Evolutionary conservation across 2,797 vertebrate genomes (phyloP).

Genomic region (Steatocranus sp.): DNA sequence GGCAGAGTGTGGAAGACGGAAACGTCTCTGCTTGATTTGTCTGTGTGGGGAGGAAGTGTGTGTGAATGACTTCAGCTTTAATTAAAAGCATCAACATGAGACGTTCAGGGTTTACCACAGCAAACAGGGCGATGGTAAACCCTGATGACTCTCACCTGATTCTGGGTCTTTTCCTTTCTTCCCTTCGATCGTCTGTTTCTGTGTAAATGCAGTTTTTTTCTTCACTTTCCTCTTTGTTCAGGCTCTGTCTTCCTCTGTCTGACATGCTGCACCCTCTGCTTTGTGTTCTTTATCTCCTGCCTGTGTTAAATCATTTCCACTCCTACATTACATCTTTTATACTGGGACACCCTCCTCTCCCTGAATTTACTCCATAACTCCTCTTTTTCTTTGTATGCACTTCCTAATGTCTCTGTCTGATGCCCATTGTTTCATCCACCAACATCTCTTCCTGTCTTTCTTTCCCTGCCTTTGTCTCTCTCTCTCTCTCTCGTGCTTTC

Average conservation of each 20-base stretch:
- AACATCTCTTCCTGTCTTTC: not conserved
- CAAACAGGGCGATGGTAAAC: not conserved
- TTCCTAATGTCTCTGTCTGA: not conserved
- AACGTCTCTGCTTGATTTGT: not conserved
- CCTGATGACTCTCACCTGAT: not conserved
- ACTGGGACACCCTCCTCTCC: not conserved
- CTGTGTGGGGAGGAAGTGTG: not conserved
- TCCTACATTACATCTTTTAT: not conserved
- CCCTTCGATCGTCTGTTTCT: fast-evolving
- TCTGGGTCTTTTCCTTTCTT: not conserved
- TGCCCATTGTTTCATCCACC: not conserved
- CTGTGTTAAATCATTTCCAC: not conserved
- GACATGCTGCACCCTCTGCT: not conserved
- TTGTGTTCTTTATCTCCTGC: not conserved
- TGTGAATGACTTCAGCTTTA: not conserved
- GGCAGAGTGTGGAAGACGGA: not conserved
- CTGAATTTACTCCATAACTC: not conserved
- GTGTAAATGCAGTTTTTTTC: not conserved
- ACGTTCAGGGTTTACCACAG: fast-evolving
- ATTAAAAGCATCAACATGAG: not conserved
- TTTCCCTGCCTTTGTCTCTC: not conserved
- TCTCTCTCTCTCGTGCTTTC: not conserved
- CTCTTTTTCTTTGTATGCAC: not conserved
- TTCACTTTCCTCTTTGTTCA: not conserved
- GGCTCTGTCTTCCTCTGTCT: fast-evolving